phyloP scores from a whole-genome alignment of 2,888 invertebrate genomes.

The Ichneumoninae sp. region DNA sequence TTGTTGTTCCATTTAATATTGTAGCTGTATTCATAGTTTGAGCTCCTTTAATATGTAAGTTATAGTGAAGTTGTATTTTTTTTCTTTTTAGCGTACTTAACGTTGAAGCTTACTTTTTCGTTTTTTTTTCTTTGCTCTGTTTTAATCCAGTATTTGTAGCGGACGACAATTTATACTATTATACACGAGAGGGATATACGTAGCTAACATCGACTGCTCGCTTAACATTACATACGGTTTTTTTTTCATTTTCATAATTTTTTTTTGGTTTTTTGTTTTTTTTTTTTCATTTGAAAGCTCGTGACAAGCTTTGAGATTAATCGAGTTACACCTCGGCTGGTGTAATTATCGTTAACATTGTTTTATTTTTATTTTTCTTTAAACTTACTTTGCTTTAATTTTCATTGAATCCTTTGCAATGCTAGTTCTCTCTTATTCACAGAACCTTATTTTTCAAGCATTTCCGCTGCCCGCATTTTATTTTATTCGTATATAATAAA shows the following conservation, averaged over 20 bases:
- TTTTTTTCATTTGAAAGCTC: constrained; percentile 73
- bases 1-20: constrained; percentile 65
- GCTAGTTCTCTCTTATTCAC: constrained; percentile 67
- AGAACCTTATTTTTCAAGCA: constrained; percentile 59
- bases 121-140: constrained; percentile 57
- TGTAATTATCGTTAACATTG: constrained; percentile 44
- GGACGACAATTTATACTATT: constrained; percentile 81
- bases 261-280: constrained; percentile 27
- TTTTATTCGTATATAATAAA: background rate
- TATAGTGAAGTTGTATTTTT: constrained; percentile 73
- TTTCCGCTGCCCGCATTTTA: constrained; percentile 47
- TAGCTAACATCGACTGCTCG: constrained; percentile 81
- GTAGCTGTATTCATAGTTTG: constrained; percentile 72
- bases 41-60: constrained; percentile 77
- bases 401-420: constrained; percentile 44
- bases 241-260: constrained; percentile 66
- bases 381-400: constrained; percentile 24
- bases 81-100: constrained; percentile 69
- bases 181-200: constrained; percentile 81
- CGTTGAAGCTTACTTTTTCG: constrained; percentile 76
- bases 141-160: constrained; percentile 79
- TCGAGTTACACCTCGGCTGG: constrained; percentile 60
- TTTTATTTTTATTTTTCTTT: constrained; percentile 17
- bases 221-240: constrained; percentile 78
- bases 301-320: constrained; percentile 74